Base-by-base conservation (phyloP, 2,797 vertebrate genomes). In the Nyctibius grandis region DNA sequence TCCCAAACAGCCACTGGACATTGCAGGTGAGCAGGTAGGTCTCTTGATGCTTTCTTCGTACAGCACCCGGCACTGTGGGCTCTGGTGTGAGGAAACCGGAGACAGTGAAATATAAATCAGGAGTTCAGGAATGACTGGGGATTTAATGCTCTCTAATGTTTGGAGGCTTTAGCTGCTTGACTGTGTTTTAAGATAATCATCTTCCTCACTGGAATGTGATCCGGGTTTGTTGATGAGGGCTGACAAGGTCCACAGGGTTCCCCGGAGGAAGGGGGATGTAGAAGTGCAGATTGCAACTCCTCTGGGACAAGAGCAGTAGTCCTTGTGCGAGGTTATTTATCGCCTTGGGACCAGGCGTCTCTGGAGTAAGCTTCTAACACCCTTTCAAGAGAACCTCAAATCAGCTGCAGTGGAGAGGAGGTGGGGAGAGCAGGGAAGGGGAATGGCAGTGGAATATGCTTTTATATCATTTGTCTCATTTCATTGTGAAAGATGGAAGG, bases 191-290 rank as follows among this genome's bases (percentile, higher is more conserved):
- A 69, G 63, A 25, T 40, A 44, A 54, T 25, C 3, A 4, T 67
- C 63, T 73, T 56, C 63, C 3, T 1, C 11, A 0, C 38, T 40
- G 25, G 36, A 54, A 31, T 1, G 0, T 25, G 60, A n/a, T 40
- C 9, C 0, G 25, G 38, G 12, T 91, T 57, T 78, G 36, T 47
- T 51, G 67, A 31, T 53, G 70, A 75, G 45, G 18, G 26, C 51
- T 85, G 82, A 65, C 5, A 25, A 54, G 16, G 22, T 23, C n/a
- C 19, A 3, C 31, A 51, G 57, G 8, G 34, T 12, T 86, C 9
- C 40, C 47, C 42, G 0, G 3, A 48, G 81, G 80, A 54, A 42
- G 78, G 54, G 18, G 15, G 34, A 14, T 19, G 25, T 9, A 26
- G 40, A 69, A 67, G 21, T 36, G 36, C 53, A 34, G 60, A 34